phyloP scores from a whole-genome alignment of 2,888 invertebrate genomes.

The Protonemura montana region DNA sequence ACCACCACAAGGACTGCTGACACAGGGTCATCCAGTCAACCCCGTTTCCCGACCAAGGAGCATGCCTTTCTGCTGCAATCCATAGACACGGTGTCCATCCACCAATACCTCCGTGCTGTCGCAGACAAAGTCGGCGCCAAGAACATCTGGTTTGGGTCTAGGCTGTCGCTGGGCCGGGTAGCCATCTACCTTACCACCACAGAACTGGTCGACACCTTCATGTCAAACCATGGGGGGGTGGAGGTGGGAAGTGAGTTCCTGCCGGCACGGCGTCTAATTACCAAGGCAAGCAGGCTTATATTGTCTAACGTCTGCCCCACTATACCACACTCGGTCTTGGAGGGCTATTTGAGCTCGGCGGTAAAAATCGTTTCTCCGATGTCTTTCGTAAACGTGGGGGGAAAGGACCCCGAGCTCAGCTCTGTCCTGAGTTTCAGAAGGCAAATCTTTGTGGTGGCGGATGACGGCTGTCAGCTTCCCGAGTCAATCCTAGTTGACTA shows the following conservation, averaged over 20 bases:
- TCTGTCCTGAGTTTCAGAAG: background rate
- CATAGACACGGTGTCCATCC: background rate
- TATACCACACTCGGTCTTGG: background rate
- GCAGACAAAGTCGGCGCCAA: background rate
- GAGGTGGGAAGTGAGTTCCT: background rate
- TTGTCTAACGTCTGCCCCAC: slow-evolving; percentile 14
- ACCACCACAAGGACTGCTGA: background rate
- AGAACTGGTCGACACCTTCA: background rate
- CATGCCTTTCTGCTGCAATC: background rate
- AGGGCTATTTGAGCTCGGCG: background rate
- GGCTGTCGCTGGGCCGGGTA: slow-evolving; percentile 7
- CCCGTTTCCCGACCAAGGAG: background rate
- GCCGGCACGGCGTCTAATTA: background rate
- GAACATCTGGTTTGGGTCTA: background rate
- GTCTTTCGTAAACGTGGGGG: background rate
- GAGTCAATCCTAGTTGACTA: slow-evolving; percentile 10
- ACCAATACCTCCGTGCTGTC: background rate
- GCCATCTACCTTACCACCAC: background rate
- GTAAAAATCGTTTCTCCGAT: background rate
- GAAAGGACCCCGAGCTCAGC: background rate
- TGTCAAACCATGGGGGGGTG: background rate
- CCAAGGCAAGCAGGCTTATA: background rate
- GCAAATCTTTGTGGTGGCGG: background rate
- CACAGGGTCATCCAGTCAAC: background rate
- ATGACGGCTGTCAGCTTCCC: background rate